Evolutionary conservation across 2,888 invertebrate genomes (phyloP), one percentile per base, ranked within the genome.

Genomic region (Fragum whitleyi): DNA sequence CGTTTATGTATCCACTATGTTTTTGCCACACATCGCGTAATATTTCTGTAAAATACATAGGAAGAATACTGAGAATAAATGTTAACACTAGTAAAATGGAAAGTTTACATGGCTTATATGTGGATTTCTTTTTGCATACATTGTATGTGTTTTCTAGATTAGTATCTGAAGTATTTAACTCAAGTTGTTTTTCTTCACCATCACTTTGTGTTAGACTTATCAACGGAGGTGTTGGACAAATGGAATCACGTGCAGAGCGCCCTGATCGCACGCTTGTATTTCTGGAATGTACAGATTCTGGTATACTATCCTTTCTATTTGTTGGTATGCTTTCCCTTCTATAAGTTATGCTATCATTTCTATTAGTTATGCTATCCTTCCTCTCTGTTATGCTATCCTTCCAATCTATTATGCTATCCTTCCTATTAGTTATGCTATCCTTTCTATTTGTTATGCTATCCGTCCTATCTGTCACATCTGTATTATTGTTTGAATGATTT

Each of bases 31-130:
- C 74, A 59, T 80, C 79, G n/a, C 86, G 81, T 55, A 90, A 61
- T n/a, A 85, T 72, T 77, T 91, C 90, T 16, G 90, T 90, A 19
- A 91, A 77, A 74, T 89, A 87, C 83, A 91, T 85, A 1, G 92
- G 92, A 21, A 91, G 74, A 67, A 90, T 86, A 81, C 90, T 90
- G 67, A 88, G 69, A 11, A 90, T 74, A 73, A 89, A 91, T 19
- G 90, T 89, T 65, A 86, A 51, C 14, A 89, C 83, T 55, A 91
- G 79, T 21, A 91, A 75, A 68, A 88, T 79, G 2, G 89, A 86
- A 19, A 91, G 83, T 68, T 89, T 89, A 65, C 88, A 87, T 68
- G 77, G 82, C 77, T 77, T 81, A 26, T 74, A 77, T 2, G 71
- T 55, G n/a, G 51, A 36, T 19, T 19, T 19, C 23, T 75, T 78